Base-by-base conservation (phyloP, 2,113 vertebrate genomes). In the Nothobranchius kuhntae region DNA sequence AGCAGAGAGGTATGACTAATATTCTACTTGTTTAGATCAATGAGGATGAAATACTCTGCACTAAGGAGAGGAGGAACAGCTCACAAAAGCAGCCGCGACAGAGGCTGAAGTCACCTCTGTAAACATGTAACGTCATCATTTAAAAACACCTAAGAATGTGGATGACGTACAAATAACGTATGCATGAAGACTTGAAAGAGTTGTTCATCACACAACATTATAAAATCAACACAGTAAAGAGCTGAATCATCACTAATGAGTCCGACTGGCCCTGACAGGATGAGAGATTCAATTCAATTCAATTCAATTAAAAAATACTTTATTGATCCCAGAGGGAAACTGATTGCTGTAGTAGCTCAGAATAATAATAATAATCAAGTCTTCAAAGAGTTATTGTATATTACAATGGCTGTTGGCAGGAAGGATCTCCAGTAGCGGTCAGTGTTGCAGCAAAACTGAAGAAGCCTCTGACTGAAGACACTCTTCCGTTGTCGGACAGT, bases 21-120 rank as follows among this genome's bases (percentile, higher is more conserved):
- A 73, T 67, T 85, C 65, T 60, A 9, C 0, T 17, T 3, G 15
- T 77, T 53, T 53, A 35, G 47, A 63, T 66, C 40, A 63, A 9
- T 17, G 38, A 24, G 40, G 51, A 68, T 36, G 45, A 91, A 92
- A 88, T 89, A 91, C 89, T 96, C 96, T 95, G 95, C 92, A 94
- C 96, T 95, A 30, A 30, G 94, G 96, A 93, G 93, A 89, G 92
- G 91, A 92, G 91, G 91, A 91, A 91, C 89, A 92, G 89, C 88
- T 91, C 89, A 93, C 92, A 93, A 95, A 94, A 95, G 93, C 93
- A 95, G 94, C 93, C 91, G 76, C 86, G 92, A 93, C 94, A 89
- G 68, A 68, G 86, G 94, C 93, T 90, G 86, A 78, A 91, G 87
- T 82, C 10, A n/a, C 59, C 35, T 13, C n/a, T 10, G 14, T 6